Percentiles rank a stretch among this genome's conserved stretches.
Evolutionary conservation across 2,888 invertebrate genomes (phyloP).

Genomic region (Catocala sponsa): DNA sequence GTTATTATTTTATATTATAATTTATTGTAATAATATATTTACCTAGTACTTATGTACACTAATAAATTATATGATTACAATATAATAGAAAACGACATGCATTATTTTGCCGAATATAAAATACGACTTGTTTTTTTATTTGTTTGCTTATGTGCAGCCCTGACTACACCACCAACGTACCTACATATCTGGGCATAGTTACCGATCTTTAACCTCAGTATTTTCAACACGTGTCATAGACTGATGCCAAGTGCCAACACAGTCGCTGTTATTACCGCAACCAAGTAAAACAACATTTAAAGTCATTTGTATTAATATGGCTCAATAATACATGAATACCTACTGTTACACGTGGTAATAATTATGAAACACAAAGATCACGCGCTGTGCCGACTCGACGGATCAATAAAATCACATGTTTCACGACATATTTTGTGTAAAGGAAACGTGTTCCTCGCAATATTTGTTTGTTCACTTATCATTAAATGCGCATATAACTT

Average conservation of each 20-base stretch:
- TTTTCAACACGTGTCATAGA: neutral
- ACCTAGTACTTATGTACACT: too few relatives aligned
- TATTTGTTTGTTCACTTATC: neutral
- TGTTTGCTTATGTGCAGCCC: too few relatives aligned
- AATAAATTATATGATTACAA: too few relatives aligned
- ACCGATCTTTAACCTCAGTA: too few relatives aligned
- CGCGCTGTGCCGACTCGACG: slow-evolving; percentile 8
- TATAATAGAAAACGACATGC: too few relatives aligned
- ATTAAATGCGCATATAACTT: neutral
- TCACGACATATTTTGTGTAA: slow-evolving; percentile 1
- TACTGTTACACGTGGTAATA: slow-evolving; percentile 37
- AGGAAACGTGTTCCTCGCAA: slow-evolving; percentile 6
- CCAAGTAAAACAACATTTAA: neutral
- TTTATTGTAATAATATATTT: too few relatives aligned
- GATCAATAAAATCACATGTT: slow-evolving; percentile 13
- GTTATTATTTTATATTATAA: too few relatives aligned
- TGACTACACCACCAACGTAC: too few relatives aligned
- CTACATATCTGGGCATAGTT: too few relatives aligned
- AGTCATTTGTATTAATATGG: slow-evolving; percentile 16
- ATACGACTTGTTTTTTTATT: too few relatives aligned
- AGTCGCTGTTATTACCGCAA: neutral
- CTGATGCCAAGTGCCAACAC: neutral
- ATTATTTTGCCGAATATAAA: too few relatives aligned
- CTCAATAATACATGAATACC: slow-evolving; percentile 17
- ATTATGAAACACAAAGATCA: slow-evolving; percentile 27